Evolutionary conservation across 2,888 invertebrate species (phyloP).

Genomic region (Dryobotodes eremita): DNA sequence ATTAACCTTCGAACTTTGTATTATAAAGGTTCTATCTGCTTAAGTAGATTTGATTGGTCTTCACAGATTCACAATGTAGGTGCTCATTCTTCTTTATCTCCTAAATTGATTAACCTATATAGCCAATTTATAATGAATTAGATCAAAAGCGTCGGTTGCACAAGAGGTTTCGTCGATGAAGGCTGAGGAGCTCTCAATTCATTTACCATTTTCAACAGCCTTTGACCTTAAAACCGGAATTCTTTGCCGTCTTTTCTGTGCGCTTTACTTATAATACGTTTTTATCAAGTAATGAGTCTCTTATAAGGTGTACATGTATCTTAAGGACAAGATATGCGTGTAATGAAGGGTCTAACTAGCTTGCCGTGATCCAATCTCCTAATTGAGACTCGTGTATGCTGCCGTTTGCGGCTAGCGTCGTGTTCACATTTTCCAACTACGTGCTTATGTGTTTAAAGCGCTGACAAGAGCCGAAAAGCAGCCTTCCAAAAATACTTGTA

Average conservation of each 20-base stretch:
- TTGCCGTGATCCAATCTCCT: conserved; percentile 54
- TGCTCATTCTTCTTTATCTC: not conserved
- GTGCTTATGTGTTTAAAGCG: conserved; percentile 14
- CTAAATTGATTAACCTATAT: conserved; percentile 6
- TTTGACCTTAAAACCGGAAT: conserved; percentile 65
- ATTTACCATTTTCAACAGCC: conserved; percentile 61
- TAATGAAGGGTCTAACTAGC: conserved; percentile 42
- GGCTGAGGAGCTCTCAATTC: conserved; percentile 58
- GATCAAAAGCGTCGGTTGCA: conserved; percentile 30
- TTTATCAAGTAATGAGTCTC: conserved; percentile 44
- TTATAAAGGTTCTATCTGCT: not conserved
- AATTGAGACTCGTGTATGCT: conserved; percentile 27
- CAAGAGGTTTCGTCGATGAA: conserved; percentile 34
- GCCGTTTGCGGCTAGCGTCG: conserved; percentile 10
- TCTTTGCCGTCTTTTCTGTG: conserved; percentile 35
- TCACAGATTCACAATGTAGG: not conserved
- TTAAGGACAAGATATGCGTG: conserved; percentile 39
- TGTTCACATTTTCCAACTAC: conserved; percentile 18
- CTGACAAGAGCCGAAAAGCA: not conserved
- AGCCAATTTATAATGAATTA: conserved; percentile 29
- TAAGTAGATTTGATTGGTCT: not conserved
- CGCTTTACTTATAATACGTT: conserved; percentile 19
- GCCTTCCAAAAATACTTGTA: conserved; percentile 28
- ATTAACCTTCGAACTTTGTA: conserved; percentile 3
- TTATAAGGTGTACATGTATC: conserved; percentile 34